phyloP scores from a whole-genome alignment of 2,888 invertebrate species.

The Ichneumoninae sp. region DNA sequence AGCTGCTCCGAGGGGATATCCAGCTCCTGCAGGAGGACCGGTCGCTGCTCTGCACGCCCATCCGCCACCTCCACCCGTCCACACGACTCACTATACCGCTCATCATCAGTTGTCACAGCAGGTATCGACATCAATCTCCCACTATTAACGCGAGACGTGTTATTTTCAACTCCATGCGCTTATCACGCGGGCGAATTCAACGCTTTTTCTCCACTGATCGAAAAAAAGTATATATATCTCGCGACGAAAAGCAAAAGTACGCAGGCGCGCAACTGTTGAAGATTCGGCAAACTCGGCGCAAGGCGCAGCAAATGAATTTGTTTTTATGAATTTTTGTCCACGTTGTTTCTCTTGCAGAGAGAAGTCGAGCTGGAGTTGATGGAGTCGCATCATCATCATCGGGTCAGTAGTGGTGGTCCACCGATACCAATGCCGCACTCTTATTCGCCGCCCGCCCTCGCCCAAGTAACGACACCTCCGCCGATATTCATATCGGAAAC shows the following conservation, averaged over 20 bases:
- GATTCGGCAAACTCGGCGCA: neutral
- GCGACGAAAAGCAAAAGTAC: neutral
- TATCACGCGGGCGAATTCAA: neutral
- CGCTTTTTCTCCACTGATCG: neutral
- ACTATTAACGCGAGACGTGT: neutral
- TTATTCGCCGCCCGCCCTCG: conserved; percentile 82
- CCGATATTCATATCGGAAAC: conserved; percentile 83
- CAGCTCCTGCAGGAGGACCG: conserved; percentile 80
- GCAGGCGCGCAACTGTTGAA: neutral
- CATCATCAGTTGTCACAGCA: conserved; percentile 82
- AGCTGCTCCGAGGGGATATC: conserved; percentile 79
- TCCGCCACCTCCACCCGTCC: conserved; percentile 77
- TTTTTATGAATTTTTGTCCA: conserved; percentile 8
- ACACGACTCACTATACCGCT: conserved; percentile 79
- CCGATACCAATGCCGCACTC: conserved; percentile 83
- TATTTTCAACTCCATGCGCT: neutral
- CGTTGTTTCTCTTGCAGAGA: conserved; percentile 71
- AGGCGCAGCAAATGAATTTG: neutral
- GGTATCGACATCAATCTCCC: conserved; percentile 69
- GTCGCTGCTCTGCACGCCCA: conserved; percentile 80
- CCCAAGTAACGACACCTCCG: conserved; percentile 86
- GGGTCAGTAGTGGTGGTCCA: conserved; percentile 83
- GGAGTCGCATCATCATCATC: conserved; percentile 82
- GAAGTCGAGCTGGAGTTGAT: conserved; percentile 81
- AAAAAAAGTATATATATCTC: neutral